Base-by-base conservation (phyloP, 1,140 invertebrate species). In the Zaprionus ghesquierei region DNA sequence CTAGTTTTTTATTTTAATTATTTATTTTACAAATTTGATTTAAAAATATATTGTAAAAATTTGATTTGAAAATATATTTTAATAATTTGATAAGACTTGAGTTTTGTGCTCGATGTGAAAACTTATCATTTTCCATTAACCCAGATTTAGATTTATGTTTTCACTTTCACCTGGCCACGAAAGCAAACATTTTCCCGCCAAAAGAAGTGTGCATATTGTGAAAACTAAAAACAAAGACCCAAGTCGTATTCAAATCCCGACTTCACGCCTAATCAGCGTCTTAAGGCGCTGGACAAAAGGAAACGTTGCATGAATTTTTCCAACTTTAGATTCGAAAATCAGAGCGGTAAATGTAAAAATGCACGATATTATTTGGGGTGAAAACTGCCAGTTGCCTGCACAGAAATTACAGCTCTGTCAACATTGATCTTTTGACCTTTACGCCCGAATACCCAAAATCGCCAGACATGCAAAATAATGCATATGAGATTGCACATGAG, bases 381-480 rank as follows among this genome's bases (percentile, higher is more conserved):
- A 56, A 75, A 72, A 72, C 54, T 61, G 29, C 63, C 41, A 62
- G 22, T 60, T 46, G 33, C 25, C 56, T 35, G 46, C 35, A 18
- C 13, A 27, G 33, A 71, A 77, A 69, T 68, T 68, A 70, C 69
- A 69, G 44, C 65, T 70, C 44, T 75, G 82, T 79, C 77, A 77
- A 74, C 84, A 76, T 70, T 87, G 84, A 89, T 87, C 84, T 89
- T 85, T 87, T 87, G 84, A 87, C 84, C 84, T 87, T 87, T 84
- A 71, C 79, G 84, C 79, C 55, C 84, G 84, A 87, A 78, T 75
- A 72, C 64, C 79, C 69, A 75, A 82, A n/a, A 81, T 87, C 84
- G 84, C 69, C 79, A 82, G 84, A 89, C 84, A 87, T 89, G 84
- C 84, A 87, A 87, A 87, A 89, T 87, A 87, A 87, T 89, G 84